Conservation (phyloP, 1,140 invertebrate species). For the Globodera rostochiensis region DNA sequence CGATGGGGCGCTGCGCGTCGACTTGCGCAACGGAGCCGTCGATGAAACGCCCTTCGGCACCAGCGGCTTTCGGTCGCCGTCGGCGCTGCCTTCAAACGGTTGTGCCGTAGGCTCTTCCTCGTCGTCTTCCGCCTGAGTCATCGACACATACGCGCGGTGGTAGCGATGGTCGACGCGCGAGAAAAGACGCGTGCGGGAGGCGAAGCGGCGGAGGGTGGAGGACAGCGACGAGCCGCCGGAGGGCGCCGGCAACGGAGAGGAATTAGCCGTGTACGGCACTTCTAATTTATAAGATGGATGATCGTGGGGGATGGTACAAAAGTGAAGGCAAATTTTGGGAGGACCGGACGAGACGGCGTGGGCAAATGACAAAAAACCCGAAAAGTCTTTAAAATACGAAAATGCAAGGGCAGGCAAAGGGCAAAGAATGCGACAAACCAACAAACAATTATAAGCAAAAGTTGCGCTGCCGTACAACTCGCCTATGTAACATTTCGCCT, state of each 20-base stretch:
- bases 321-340: not conserved
- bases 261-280: not conserved
- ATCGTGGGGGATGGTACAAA: not conserved
- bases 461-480: too few species aligned
- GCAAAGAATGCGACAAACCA: not conserved
- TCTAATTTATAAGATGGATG: not conserved
- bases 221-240: conserved; percentile 12
- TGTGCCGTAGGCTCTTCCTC: conserved; percentile 2
- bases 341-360: too few species aligned
- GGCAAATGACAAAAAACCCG: too few species aligned
- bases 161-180: conserved; percentile 35
- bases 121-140: not conserved
- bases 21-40: not conserved
- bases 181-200: conserved; percentile 46
- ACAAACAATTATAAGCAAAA: not conserved
- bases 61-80: not conserved
- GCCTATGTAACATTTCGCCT: too few species aligned
- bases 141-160: conserved; percentile 8
- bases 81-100: conserved; percentile 1
- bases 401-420: not conserved
- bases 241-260: not conserved
- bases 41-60: not conserved
- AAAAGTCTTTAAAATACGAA: not conserved
- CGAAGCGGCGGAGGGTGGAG: conserved; percentile 42
- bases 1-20: conserved; percentile 33